Base-by-base conservation (phyloP, 2,113 vertebrate genomes). In the Oncorhynchus gorbuscha region DNA sequence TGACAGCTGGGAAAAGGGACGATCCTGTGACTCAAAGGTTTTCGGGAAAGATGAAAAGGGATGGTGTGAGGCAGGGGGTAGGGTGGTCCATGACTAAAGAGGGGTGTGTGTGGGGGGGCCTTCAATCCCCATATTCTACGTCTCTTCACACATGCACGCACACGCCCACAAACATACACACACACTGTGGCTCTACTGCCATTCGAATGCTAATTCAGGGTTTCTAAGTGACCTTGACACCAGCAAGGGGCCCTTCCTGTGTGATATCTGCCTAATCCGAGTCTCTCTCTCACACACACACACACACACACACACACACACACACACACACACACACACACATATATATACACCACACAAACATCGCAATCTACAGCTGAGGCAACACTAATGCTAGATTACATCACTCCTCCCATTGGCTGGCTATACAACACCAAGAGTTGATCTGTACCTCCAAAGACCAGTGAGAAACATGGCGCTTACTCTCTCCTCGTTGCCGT, bases 181-280 rank as follows among this genome's bases (percentile, higher is more conserved):
- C 71, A 82, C 35, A 20, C 39, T 45, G 39, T 45, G 39, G 9
- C 39, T 45, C 39, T 45, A 2, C 32, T 18, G 35, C 16, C 67
- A 55, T 78, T 82, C 75, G 82, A 72, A 79, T 85, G 73, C 77
- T 88, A 85, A 88, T 86, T 45, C 73, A 45, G 20, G 39, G 70
- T 81, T 35, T 83, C 82, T 80, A 74, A 86, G 74, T 71, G 78
- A 55, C 64, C 79, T 76, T 77, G 72, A 78, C 78, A 83, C 69
- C 73, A 32, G 78, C 32, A 7, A 69, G 76, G 26, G 24, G 5
- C 74, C 61, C 76, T 67, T 30, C 72, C 51, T 62, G 24, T 78
- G 70, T 22, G 68, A 76, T 78, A 69, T 79, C 30, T 68, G 55
- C 74, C 48, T 61, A 45, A n/a, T 32, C 12, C 32, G 24, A 28